phyloP scores from a whole-genome alignment of 2,113 vertebrate species.

The Rattus rattus region DNA sequence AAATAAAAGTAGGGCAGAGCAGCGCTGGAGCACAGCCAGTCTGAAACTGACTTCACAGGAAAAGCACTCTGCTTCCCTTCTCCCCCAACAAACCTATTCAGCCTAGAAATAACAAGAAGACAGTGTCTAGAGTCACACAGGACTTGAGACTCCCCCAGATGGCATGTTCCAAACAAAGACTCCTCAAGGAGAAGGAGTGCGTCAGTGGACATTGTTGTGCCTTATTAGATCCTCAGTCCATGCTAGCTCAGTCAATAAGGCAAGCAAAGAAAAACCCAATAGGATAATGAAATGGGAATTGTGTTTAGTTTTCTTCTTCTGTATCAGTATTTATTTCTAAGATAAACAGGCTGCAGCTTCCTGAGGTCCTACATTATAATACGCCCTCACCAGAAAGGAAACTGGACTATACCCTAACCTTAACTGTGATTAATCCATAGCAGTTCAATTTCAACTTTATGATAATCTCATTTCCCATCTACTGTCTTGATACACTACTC shows the following conservation, averaged over 20 bases:
- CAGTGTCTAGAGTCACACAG: not conserved
- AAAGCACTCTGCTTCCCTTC: not conserved
- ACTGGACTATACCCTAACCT: not conserved
- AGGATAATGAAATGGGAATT: not conserved
- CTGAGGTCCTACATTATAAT: not conserved
- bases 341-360: not conserved
- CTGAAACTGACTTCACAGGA: not conserved
- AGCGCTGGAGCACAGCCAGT: not conserved
- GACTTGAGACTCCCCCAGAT: not conserved
- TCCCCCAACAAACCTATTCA: not conserved
- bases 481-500: not conserved
- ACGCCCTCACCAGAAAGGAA: not conserved
- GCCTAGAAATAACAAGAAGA: not conserved
- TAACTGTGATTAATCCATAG: slow-evolving; percentile 2
- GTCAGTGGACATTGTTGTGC: not conserved
- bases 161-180: not conserved
- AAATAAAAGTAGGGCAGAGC: not conserved
- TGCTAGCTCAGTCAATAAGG: not conserved
- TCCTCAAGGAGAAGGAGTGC: not conserved
- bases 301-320: not conserved
- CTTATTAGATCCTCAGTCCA: not conserved
- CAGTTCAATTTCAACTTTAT: not conserved
- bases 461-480: not conserved
- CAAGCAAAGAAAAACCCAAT: not conserved
- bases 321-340: not conserved